Conservation (phyloP, 2,797 vertebrate genomes). For the Melopsittacus undulatus region DNA sequence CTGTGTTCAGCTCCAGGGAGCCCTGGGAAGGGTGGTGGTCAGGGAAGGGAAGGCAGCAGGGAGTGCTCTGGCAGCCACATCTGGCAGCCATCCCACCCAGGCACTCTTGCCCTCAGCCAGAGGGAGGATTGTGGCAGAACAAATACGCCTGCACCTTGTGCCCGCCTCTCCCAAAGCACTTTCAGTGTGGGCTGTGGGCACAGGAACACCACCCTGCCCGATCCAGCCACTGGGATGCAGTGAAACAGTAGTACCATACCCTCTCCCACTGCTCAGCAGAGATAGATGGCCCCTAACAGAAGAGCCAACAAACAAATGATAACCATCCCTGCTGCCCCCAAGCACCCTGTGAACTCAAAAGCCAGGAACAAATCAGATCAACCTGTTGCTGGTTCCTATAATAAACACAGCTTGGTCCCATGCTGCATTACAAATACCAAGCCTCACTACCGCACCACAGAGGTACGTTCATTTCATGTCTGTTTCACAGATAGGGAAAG, state of each 20-base stretch:
- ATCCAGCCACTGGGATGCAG: not conserved
- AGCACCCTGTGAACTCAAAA: not conserved
- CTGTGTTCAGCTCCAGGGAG: not conserved
- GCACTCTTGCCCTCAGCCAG: not conserved
- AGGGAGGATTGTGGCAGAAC: not conserved
- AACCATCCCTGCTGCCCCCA: not conserved
- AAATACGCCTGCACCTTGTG: not conserved
- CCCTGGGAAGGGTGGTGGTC: not conserved
- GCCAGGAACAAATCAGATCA: not conserved
- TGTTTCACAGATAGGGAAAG: not conserved
- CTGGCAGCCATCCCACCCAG: not conserved
- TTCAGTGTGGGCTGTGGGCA: not conserved
- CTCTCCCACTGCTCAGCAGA: not conserved
- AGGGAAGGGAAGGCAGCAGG: rapidly evolving
- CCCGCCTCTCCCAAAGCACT: not conserved
- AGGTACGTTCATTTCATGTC: not conserved
- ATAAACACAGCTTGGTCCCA: not conserved
- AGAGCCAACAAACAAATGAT: not conserved
- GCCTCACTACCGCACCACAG: not conserved
- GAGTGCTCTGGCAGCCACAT: not conserved
- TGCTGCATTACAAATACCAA: not conserved
- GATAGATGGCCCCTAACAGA: not conserved
- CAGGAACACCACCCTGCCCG: not conserved
- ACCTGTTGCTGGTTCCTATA: not conserved
- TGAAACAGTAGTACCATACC: not conserved